Evolutionary conservation across 2,888 invertebrate species (phyloP), one percentile per base, ranked within the genome.

Genomic region (Heteropelma amictum): DNA sequence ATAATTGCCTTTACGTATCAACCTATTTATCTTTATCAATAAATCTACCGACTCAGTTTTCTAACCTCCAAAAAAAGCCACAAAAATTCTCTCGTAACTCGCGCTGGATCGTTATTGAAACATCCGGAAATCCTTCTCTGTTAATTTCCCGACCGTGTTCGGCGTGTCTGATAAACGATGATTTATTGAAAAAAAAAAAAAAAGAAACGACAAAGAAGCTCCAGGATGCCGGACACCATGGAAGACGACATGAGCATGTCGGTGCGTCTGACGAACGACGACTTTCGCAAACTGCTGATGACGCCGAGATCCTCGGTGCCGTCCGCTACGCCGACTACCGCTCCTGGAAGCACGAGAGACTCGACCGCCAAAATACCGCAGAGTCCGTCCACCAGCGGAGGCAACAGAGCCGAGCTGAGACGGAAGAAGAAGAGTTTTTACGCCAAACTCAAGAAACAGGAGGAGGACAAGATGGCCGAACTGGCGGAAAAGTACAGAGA

Each of bases 391-490:
- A 77, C 85, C 2, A 82, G 81, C 3, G 85, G 84, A 1, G 87
- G 84, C 12, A 89, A 86, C 74, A 81, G 96, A 82, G 94, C 95
- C 77, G 97, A 97, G 85, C 91, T 96, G 17, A 92, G 97, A 53
- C 93, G 96, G 69, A 98, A 98, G 87, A 98, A 98, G 89, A 98
- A 98, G 85, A 97, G 96, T 72, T 97, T 95, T 85, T 98, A 98
- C 90, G 98, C 98, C 0, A 97, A 91, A 77, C 89, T 98, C 5
- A 98, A 98, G 83, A 97, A 97, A 84, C 96, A 97, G 85, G 98
- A 98, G 87, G 98, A 98, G 84, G 97, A 95, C 82, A 96, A 97
- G 88, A 92, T 98, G 89, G 97, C 97, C 0, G 98, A 98, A 86
- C 88, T 98, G 28, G 97, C 97, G 0, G 95, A 97, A 85, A 98